These are phyloP conservation scores for Aspidapion aeneum DNA, from an alignment of 2,888 invertebrate genomes.

Conservation along the genomic window DNA sequence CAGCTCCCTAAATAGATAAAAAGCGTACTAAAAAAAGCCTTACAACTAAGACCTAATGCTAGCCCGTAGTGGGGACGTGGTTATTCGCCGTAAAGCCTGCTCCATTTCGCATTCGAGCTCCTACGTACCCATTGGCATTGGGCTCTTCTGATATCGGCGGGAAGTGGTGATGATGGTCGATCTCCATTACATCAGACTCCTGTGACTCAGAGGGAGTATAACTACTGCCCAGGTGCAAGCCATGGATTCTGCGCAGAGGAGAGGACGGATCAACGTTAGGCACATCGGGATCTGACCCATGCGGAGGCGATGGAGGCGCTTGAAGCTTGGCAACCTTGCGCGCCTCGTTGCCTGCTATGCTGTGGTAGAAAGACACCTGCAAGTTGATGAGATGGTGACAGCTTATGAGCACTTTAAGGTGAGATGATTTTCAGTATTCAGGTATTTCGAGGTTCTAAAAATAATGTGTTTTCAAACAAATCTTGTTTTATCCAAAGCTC, in stretches of 20 bases:
- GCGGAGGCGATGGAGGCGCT: background rate
- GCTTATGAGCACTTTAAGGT: no score
- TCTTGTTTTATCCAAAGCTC: no score
- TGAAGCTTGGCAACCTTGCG: conserved; percentile 12
- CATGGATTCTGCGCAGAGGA: conserved; percentile 10
- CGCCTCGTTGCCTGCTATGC: conserved; percentile 54
- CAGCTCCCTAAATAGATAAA: no score
- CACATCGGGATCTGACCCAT: background rate
- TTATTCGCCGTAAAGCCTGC: conserved; percentile 27
- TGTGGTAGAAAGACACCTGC: conserved; percentile 62
- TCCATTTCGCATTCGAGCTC: conserved; percentile 42
- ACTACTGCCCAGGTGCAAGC: conserved; percentile 18
- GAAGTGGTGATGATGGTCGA: conserved; percentile 39
- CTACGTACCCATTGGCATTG: conserved; percentile 45
- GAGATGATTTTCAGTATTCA: no score
- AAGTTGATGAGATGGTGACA: no score
- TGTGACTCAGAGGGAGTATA: conserved; percentile 34
- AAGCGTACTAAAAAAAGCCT: no score
- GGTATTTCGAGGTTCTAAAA: no score
- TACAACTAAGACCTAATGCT: no score
- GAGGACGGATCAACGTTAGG: background rate
- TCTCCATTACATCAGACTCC: conserved; percentile 33
- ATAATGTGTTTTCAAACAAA: no score
- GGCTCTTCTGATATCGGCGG: conserved; percentile 40
- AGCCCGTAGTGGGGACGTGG: background rate